Base-by-base conservation (phyloP, 2,113 vertebrate species). In the Burhinus oedicnemus region DNA sequence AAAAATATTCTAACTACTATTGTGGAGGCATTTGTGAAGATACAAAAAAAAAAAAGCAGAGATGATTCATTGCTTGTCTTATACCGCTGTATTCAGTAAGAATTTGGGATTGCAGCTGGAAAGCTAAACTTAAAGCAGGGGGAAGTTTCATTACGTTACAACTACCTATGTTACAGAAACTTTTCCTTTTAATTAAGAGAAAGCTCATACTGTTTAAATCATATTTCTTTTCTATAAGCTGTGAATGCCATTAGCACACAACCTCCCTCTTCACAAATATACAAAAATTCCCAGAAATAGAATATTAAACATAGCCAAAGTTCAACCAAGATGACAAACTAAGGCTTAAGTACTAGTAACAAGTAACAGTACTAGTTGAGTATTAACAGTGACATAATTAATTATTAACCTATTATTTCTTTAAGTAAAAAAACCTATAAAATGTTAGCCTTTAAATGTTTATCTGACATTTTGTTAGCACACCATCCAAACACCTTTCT, bases 401-500 rank as follows among this genome's bases (percentile, higher is more conserved):
- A 30, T 36, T 36, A 36, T 34, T 30, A 66, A 40, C 12, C 52
- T 54, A 23, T 12, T 27, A 26, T 7, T 71, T 34, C 25, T n/a
- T 40, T 26, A 58, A 66, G 34, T 36, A 57, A 51, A 49, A 58
- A 25, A 54, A 27, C 5, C 5, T 27, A 40, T 14, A 13, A 38
- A n/a, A 15, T 15, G 9, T 5, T 21, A 1, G 36, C 51, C 36
- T 78, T 81, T 52, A 64, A 44, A 21, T 2, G 6, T 32, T 55
- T 29, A 5, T 13, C 52, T 32, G 58, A 5, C 6, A 0, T 19
- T 44, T 18, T 32, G 8, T 23, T 26, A 27, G 52, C 8, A 6
- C 0, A 5, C 42, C 25, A n/a, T 36, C 40, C 40, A 32, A 65
- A 20, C 0, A 0, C 45, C 36, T 19, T 12, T 30, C 47, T 3